Conservation (phyloP, 2,797 vertebrate genomes). For the Lemur catta region DNA sequence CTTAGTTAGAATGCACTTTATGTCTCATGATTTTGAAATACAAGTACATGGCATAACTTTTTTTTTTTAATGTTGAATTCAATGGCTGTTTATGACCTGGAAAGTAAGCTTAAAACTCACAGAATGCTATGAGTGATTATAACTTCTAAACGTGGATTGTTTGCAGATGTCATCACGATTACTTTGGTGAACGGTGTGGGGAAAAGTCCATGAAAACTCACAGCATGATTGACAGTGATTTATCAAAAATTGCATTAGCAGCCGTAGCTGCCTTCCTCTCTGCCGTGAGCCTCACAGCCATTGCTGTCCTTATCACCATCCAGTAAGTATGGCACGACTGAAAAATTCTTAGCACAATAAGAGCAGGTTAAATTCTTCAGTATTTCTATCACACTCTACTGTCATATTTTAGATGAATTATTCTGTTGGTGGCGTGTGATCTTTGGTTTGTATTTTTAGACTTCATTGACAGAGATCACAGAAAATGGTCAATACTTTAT, state of each 20-base stretch:
- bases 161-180: slow-evolving; percentile 85
- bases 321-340: slow-evolving; percentile 81
- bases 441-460: not conserved
- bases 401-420: not conserved
- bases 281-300: slow-evolving; percentile 72
- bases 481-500: not conserved
- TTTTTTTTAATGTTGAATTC: not conserved
- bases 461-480: not conserved
- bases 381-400: not conserved
- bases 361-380: not conserved
- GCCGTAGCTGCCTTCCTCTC: slow-evolving; percentile 79
- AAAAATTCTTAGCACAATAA: not conserved
- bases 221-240: slow-evolving; percentile 70
- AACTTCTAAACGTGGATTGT: slow-evolving; percentile 24
- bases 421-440: not conserved
- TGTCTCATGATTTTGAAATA: slow-evolving; percentile 57
- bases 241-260: slow-evolving; percentile 80
- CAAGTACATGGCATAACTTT: not conserved
- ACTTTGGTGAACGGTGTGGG: slow-evolving; percentile 87
- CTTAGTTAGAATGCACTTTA: slow-evolving; percentile 53
- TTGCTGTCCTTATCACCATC: slow-evolving; percentile 78
- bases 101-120: not conserved
- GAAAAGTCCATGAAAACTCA: slow-evolving; percentile 85
- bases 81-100: not conserved
- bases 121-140: not conserved